A percentile compares a stretch with the other conserved stretches of the same genome.
These are phyloP conservation scores for human DNA, from an alignment of 2,113 vertebrate genomes.

Conservation along the genomic window DNA sequence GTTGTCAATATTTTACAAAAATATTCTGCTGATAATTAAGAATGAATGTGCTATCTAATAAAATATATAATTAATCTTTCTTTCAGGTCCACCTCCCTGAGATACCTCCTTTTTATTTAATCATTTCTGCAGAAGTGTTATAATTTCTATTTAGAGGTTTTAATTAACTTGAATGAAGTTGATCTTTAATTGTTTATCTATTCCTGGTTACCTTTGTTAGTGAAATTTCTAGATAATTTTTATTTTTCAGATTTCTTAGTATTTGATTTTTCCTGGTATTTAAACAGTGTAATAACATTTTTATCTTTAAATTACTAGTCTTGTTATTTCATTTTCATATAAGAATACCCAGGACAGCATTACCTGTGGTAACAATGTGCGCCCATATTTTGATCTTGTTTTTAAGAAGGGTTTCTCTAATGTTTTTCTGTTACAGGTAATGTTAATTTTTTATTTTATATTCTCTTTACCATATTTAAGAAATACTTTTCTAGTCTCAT, in stretches of 20 bases:
- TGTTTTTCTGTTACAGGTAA: background rate
- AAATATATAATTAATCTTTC: background rate
- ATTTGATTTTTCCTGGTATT: background rate
- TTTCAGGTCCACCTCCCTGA: fast-evolving
- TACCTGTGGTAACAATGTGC: background rate
- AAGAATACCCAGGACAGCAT: background rate
- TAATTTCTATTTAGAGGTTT: background rate
- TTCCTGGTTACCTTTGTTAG: background rate
- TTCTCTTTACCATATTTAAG: background rate
- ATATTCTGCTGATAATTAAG: background rate
- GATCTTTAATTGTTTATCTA: background rate
- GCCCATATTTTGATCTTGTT: background rate
- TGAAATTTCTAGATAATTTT: background rate
- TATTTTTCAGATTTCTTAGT: background rate
- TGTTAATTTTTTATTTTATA: background rate
- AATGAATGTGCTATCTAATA: background rate
- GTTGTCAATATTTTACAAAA: background rate
- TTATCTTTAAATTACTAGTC: background rate
- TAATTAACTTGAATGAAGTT: background rate
- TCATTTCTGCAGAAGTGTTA: background rate
- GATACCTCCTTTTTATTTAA: fast-evolving
- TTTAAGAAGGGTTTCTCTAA: background rate
- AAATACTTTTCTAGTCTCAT: background rate
- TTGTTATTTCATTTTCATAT: background rate
- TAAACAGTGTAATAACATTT: background rate